Percentiles rank a stretch among this genome's conserved stretches.
Evolutionary conservation across 2,113 vertebrate species (phyloP).

Genomic region (Asarcornis scutulata): DNA sequence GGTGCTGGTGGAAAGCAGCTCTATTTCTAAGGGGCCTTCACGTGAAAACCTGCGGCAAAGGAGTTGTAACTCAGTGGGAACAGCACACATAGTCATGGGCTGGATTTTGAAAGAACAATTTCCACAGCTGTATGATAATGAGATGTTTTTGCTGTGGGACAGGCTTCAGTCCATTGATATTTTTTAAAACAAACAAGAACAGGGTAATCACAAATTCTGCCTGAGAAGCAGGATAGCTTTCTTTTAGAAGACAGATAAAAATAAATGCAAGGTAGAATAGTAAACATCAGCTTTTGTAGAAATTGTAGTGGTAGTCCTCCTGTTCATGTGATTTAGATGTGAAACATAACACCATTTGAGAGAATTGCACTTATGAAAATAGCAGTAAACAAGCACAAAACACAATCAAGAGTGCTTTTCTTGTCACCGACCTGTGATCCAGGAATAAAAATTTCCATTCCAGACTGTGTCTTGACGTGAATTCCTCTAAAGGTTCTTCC

Average conservation of each 20-base stretch:
- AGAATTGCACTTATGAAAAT: neutral
- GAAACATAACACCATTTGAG: neutral
- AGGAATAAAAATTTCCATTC: slow-evolving; percentile 89
- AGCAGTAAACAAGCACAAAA: slow-evolving; percentile 3
- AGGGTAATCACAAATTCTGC: neutral
- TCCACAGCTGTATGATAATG: neutral
- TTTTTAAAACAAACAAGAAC: slow-evolving; percentile 15
- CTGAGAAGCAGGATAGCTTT: neutral
- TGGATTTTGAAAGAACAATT: slow-evolving; percentile 13
- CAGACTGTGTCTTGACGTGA: slow-evolving; percentile 86
- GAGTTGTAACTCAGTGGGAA: neutral
- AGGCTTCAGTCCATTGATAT: neutral
- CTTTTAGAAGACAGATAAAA: neutral
- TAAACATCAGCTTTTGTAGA: neutral
- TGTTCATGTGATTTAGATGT: neutral
- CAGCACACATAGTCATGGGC: neutral
- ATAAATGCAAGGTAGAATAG: slow-evolving; percentile 8
- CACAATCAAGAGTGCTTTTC: slow-evolving; percentile 19
- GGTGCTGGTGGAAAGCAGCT: neutral
- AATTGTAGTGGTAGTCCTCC: neutral
- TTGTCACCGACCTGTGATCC: slow-evolving; percentile 83
- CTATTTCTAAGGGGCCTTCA: neutral
- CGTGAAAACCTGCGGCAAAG: neutral
- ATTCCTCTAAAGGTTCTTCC: slow-evolving; percentile 84
- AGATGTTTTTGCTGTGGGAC: neutral